Percentiles rank a stretch among this genome's conserved stretches.
Conservation (phyloP, 1,140 invertebrate species). For the Aphis craccivora region DNA sequence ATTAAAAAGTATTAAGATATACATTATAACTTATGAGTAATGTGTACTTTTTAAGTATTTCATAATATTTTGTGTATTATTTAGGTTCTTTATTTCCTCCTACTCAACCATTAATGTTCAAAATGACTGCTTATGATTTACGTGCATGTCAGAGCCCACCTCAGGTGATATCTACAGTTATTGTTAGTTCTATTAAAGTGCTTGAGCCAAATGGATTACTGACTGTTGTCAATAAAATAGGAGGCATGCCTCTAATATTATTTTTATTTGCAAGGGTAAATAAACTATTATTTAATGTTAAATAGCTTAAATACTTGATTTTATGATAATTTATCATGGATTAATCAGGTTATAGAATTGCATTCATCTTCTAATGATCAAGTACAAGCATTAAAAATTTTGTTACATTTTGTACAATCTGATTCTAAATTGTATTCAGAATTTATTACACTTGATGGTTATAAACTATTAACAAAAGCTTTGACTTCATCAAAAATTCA, state of each 20-base stretch:
- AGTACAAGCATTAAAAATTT: slow-evolving; percentile 46
- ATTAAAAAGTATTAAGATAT: neutral
- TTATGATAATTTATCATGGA: neutral
- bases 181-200: slow-evolving; percentile 47
- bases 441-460: slow-evolving; percentile 55
- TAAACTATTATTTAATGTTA: neutral
- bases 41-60: neutral
- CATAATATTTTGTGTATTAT: slow-evolving; percentile 11
- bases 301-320: neutral
- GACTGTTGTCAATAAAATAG: slow-evolving; percentile 45
- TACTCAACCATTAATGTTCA: slow-evolving; percentile 51
- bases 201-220: slow-evolving; percentile 49
- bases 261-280: slow-evolving; percentile 58
- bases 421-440: slow-evolving; percentile 56
- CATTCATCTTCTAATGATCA: slow-evolving; percentile 44
- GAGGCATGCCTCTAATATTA: slow-evolving; percentile 53
- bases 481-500: slow-evolving; percentile 37
- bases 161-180: slow-evolving; percentile 43
- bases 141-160: slow-evolving; percentile 43
- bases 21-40: neutral
- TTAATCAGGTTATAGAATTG: slow-evolving; percentile 47
- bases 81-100: slow-evolving; percentile 57
- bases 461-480: slow-evolving; percentile 55
- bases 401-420: slow-evolving; percentile 46
- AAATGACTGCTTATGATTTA: slow-evolving; percentile 56